Evolutionary conservation across 2,797 vertebrate genomes (phyloP), one percentile per base, ranked within the genome.

Genomic region (Enoplosus armatus): DNA sequence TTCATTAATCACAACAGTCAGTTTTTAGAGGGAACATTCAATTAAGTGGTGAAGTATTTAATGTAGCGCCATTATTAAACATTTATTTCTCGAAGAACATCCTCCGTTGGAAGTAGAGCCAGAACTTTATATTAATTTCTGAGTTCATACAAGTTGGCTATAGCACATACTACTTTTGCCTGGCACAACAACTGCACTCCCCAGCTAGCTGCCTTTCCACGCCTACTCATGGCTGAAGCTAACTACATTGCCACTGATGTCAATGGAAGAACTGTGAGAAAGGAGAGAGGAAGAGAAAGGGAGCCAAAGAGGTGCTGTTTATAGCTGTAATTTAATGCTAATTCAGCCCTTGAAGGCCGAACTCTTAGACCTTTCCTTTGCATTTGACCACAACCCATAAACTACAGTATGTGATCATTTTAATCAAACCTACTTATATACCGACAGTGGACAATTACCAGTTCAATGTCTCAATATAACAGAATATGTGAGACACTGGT

Each of bases 261-360:
- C 5, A 65, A 29, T 7, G 24, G 14, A 22, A 54, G 2, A 39
- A 31, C 15, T 39, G 58, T 43, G 29, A 37, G 24, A 62, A 27
- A 35, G 0, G 14, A 27, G 35, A 59, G 16, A 37, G 18, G 12
- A 51, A 41, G 33, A 29, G 3, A 67, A 63, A 55, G 10, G 15
- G 26, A 72, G 54, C 18, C 58, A 56, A 76, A 59, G 37, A 69
- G 56, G 35, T 39, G 45, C 33, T n/a, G 35, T 73, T 80, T 54
- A n/a, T 56, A 54, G 24, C 0, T 1, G 48, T 54, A 50, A 83
- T 71, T 56, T 31, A 58, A 83, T 74, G 69, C 37, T 59, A 59
- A 80, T 83, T 41, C 58, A 22, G 29, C 35, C 26, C n/a, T 62
- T 58, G 55, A 33, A 53, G 50, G 16, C 20, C 0, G 0, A 76